phyloP scores from a whole-genome alignment of 2,797 vertebrate genomes.

The Microctenopoma stevenorrisi region DNA sequence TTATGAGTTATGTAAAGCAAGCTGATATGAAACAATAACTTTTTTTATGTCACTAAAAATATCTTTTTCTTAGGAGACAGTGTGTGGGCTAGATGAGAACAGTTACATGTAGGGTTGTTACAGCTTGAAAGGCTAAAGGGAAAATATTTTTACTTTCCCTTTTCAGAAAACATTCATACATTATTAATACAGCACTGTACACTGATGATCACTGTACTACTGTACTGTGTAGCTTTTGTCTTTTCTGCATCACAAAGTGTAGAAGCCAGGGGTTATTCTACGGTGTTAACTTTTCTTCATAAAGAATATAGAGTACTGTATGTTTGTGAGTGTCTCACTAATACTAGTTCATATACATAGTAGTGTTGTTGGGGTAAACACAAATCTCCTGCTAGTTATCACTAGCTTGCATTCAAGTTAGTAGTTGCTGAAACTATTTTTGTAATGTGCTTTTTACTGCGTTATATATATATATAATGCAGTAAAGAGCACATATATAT shows the following conservation, averaged over 20 bases:
- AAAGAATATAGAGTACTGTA: not conserved
- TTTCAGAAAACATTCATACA: slow-evolving; percentile 36
- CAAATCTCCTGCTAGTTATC: no score
- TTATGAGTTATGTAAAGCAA: slow-evolving; percentile 59
- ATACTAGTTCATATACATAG: not conserved
- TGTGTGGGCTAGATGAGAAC: slow-evolving; percentile 61
- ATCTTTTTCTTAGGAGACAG: slow-evolving; percentile 37
- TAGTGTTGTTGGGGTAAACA: no score
- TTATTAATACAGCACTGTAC: slow-evolving; percentile 21
- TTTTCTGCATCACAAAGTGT: not conserved
- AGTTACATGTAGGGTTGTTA: slow-evolving; percentile 43
- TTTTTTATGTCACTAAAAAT: slow-evolving; percentile 26
- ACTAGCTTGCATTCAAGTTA: no score
- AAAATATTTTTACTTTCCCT: slow-evolving; percentile 47
- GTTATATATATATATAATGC: no score
- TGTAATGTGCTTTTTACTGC: no score
- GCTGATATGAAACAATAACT: slow-evolving; percentile 46
- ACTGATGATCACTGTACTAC: slow-evolving; percentile 8
- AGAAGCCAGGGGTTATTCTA: not conserved
- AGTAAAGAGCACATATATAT: no score
- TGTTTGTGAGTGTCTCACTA: not conserved
- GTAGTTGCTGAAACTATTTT: no score
- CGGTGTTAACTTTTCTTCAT: slow-evolving; percentile 3
- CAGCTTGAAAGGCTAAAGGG: slow-evolving; percentile 53
- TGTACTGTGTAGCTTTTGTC: slow-evolving; percentile 12